Percentiles rank a stretch among this genome's conserved stretches.
These are phyloP conservation scores for Cuniculus paca DNA, from an alignment of 2,797 vertebrate species.

Conservation along the genomic window DNA sequence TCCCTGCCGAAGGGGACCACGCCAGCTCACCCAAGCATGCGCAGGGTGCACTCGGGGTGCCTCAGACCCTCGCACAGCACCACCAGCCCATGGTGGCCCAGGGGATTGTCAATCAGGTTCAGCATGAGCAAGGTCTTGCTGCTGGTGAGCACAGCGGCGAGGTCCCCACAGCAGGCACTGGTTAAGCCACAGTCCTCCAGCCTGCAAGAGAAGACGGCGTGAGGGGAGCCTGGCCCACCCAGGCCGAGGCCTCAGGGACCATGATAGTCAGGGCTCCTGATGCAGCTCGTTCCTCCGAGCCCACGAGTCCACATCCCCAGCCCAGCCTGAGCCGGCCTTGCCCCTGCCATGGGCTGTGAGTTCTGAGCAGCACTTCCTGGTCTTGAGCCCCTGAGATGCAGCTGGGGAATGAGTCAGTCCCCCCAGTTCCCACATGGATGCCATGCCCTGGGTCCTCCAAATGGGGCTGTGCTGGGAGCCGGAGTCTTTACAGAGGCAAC, in stretches of 20 bases:
- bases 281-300: neutral
- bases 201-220: neutral
- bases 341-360: neutral
- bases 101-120: neutral
- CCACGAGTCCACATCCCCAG: neutral
- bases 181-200: neutral
- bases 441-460: neutral
- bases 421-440: accelerated
- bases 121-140: neutral
- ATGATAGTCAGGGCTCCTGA: accelerated
- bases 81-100: neutral
- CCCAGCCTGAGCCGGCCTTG: neutral
- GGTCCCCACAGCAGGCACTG: slow-evolving; percentile 21
- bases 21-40: slow-evolving; percentile 22
- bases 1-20: neutral
- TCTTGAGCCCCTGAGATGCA: neutral
- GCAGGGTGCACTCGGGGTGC: neutral
- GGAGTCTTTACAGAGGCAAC: neutral
- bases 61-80: neutral
- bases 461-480: neutral
- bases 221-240: neutral
- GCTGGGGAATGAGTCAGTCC: neutral
- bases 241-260: accelerated
- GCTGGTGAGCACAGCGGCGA: neutral
- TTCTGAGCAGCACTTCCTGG: neutral